Evolutionary conservation across 2,797 vertebrate genomes (phyloP).

Genomic region (Melanogrammus aeglefinus): DNA sequence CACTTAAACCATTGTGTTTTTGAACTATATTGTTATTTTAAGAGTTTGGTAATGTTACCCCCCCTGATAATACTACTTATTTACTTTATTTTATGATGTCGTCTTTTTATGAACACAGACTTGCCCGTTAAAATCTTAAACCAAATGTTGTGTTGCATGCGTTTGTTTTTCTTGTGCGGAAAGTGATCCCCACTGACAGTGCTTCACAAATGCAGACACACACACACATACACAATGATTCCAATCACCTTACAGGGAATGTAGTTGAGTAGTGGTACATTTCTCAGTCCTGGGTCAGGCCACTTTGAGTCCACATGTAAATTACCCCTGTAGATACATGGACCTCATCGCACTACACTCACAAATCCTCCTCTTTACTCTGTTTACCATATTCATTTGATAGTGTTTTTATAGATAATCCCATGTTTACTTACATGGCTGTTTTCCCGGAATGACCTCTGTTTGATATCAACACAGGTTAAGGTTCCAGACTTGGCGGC

Average conservation of each 20-base stretch:
- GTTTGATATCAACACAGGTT: background rate
- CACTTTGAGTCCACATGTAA: slow-evolving; percentile 62
- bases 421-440: no score
- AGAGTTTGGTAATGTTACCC: background rate
- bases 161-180: background rate
- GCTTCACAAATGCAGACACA: slow-evolving; percentile 11
- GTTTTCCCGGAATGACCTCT: no score
- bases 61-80: background rate
- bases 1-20: background rate
- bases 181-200: slow-evolving; percentile 7
- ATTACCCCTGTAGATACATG: slow-evolving; percentile 44
- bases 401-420: no score
- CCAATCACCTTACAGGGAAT: slow-evolving; percentile 57
- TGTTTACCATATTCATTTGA: background rate
- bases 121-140: background rate
- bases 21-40: background rate
- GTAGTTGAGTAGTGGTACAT: slow-evolving; percentile 63
- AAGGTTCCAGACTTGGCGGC: background rate
- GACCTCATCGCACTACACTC: slow-evolving; percentile 24
- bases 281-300: slow-evolving; percentile 53
- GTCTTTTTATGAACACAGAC: background rate
- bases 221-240: slow-evolving; percentile 3
- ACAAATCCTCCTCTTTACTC: slow-evolving; percentile 1
- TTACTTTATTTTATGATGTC: background rate
- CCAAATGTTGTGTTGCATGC: background rate